These are phyloP conservation scores for Prosopocoilus inquinatus DNA, from an alignment of 2,888 invertebrate species.

Conservation along the genomic window DNA sequence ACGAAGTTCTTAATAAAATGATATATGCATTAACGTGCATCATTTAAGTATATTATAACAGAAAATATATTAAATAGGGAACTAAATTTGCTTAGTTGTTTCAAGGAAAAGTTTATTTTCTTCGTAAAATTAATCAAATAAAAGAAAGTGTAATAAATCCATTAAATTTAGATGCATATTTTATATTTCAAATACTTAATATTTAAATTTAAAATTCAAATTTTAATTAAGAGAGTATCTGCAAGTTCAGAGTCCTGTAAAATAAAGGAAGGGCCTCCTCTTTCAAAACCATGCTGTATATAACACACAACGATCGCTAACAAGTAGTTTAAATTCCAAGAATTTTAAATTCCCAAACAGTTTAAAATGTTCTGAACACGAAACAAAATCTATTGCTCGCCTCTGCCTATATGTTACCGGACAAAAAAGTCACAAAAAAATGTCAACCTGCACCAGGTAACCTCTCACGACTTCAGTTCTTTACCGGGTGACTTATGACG, in stretches of 20 bases:
- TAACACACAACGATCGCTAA: constrained; percentile 47
- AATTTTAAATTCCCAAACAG: constrained; percentile 50
- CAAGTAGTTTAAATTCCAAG: constrained; percentile 51
- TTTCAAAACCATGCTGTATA: constrained; percentile 19
- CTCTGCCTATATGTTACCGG: constrained; percentile 43
- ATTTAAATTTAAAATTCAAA: background rate
- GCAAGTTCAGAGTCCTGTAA: background rate
- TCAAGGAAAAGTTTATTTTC: too few species aligned
- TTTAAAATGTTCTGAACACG: constrained; percentile 52
- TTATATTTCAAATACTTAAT: too few species aligned
- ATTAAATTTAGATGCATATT: too few species aligned
- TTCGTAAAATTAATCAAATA: too few species aligned
- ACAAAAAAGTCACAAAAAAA: constrained; percentile 42
- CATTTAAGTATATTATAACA: too few species aligned
- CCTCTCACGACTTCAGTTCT: constrained; percentile 43
- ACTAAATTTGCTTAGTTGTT: too few species aligned
- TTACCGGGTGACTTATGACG: constrained; percentile 45
- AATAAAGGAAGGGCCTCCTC: background rate
- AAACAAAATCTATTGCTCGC: constrained; percentile 50
- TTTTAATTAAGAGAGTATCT: background rate
- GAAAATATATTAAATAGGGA: too few species aligned
- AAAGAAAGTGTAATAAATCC: too few species aligned
- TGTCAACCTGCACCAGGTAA: constrained; percentile 42
- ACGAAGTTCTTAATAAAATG: too few species aligned
- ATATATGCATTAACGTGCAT: too few species aligned